Conservation (phyloP, 1,140 invertebrate genomes). For the Chionoecetes opilio region DNA sequence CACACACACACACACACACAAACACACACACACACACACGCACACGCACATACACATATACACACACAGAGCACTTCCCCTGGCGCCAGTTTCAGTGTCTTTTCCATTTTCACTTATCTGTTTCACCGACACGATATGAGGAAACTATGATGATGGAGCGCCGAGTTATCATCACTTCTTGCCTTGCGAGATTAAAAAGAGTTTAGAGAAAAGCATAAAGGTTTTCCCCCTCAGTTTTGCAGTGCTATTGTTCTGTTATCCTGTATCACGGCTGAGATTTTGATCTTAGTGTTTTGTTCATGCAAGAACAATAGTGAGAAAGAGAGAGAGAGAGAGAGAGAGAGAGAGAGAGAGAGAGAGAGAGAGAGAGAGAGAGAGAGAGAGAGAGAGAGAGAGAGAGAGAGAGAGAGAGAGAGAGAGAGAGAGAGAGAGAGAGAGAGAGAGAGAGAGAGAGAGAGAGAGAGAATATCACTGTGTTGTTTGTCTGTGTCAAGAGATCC, state of each 20-base stretch:
- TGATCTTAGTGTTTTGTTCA: background rate
- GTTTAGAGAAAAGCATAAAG: background rate
- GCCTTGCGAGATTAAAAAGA: background rate
- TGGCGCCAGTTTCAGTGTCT: slow-evolving; percentile 1
- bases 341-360: background rate
- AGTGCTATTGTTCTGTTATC: background rate
- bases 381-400: background rate
- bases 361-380: background rate
- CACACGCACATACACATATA: no score
- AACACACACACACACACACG: no score
- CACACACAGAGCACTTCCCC: background rate
- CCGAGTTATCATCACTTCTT: background rate
- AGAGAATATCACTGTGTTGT: no score
- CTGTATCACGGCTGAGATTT: background rate
- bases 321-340: slow-evolving; percentile 29
- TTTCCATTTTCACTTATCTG: background rate
- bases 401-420: no score
- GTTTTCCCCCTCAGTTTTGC: background rate
- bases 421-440: no score
- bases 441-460: background rate
- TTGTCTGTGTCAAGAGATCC: no score
- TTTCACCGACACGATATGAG: background rate
- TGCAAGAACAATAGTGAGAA: background rate
- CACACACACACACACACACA: no score
- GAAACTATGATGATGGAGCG: slow-evolving; percentile 18